phyloP scores from a whole-genome alignment of 2,888 invertebrate species.

The Stegana nigrithorax region DNA sequence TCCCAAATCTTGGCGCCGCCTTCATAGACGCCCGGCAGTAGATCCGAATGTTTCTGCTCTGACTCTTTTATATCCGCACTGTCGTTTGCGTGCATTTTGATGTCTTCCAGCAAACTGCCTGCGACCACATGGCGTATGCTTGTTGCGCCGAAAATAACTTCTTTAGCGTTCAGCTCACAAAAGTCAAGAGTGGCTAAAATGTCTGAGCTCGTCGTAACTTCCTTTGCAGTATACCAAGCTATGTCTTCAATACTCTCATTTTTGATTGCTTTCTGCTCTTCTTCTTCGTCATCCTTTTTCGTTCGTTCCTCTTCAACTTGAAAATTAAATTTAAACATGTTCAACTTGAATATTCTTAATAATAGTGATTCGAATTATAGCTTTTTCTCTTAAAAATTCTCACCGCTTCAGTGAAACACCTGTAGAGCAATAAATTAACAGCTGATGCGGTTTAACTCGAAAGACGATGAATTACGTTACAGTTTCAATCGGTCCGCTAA shows the following conservation, averaged over 20 bases:
- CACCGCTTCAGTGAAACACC: too few relatives aligned
- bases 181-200: slow-evolving; percentile 51
- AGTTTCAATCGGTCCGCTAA: too few relatives aligned
- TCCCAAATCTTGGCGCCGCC: slow-evolving; percentile 98
- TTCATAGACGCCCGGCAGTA: slow-evolving; percentile 83
- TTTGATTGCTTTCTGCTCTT: slow-evolving; percentile 31
- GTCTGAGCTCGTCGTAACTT: slow-evolving; percentile 39
- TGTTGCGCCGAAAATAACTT: slow-evolving; percentile 38
- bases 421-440: background rate
- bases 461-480: too few relatives aligned
- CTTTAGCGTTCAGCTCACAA: slow-evolving; percentile 55
- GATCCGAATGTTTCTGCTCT: slow-evolving; percentile 78
- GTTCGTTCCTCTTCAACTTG: slow-evolving; percentile 41
- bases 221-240: slow-evolving; percentile 55
- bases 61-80: slow-evolving; percentile 67
- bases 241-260: slow-evolving; percentile 22
- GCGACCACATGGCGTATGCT: slow-evolving; percentile 51
- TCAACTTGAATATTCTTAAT: background rate
- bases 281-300: slow-evolving; percentile 12
- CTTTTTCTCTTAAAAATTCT: too few relatives aligned
- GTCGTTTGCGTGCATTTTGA: slow-evolving; percentile 41
- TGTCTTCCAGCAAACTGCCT: slow-evolving; percentile 54
- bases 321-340: slow-evolving; percentile 65
- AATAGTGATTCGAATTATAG: background rate
- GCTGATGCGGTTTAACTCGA: background rate